Conservation (phyloP, 2,797 vertebrate genomes). For the Thripadectes ignobilis region DNA sequence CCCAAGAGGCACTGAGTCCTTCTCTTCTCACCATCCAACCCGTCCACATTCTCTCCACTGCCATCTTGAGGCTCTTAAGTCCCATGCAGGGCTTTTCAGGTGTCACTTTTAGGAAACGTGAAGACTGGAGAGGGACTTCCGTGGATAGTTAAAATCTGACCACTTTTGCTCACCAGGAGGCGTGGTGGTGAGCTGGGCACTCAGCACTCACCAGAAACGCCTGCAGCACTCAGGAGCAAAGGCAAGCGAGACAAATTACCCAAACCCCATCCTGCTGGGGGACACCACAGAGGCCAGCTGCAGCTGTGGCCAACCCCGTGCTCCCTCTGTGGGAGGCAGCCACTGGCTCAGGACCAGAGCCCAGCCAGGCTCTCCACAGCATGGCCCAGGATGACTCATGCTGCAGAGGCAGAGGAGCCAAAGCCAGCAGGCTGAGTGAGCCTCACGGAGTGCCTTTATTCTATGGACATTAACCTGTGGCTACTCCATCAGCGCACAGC, state of each 20-base stretch:
- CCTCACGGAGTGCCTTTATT: not conserved
- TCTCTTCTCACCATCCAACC: not conserved
- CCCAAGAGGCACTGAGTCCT: rapidly evolving
- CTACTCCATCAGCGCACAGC: not conserved
- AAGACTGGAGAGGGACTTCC: not conserved
- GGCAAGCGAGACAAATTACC: not conserved
- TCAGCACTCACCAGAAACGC: not conserved
- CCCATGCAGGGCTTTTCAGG: not conserved
- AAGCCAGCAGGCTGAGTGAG: not conserved
- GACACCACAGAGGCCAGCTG: not conserved
- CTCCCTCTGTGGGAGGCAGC: rapidly evolving
- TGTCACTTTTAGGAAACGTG: not conserved
- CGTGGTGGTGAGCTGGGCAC: not conserved
- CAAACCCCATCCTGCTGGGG: rapidly evolving
- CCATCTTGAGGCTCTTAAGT: not conserved
- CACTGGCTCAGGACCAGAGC: not conserved
- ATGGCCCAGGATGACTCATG: rapidly evolving
- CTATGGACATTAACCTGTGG: not conserved
- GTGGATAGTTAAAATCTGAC: not conserved
- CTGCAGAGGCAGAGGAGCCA: not conserved
- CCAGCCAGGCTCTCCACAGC: not conserved
- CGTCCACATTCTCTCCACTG: not conserved
- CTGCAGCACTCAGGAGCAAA: not conserved
- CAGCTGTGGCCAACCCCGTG: rapidly evolving
- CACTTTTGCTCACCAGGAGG: not conserved